Evolutionary conservation across 2,797 vertebrate species (phyloP), one percentile per base, ranked within the genome.

Genomic region (Ceyx erithaca): DNA sequence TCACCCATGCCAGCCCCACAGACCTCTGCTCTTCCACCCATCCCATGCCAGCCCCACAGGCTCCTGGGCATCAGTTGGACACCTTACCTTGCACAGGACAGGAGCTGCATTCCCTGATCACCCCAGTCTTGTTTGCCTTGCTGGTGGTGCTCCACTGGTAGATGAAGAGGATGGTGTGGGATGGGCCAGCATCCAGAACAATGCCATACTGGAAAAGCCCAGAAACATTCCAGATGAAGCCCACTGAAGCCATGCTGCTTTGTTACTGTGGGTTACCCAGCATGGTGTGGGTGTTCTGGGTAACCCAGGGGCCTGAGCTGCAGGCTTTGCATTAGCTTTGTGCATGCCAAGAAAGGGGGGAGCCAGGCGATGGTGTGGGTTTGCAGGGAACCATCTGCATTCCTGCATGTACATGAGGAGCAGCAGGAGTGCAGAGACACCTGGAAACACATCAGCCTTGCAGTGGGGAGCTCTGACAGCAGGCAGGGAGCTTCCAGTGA

Each of bases 21-120:
- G 72, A 33, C 4, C 41, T 37, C 35, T 37, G 35, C 35, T 37
- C 35, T 37, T 37, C 35, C 11, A 37, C 57, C 48, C 51, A 58
- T 62, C 55, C 70, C 31, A 86, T 37, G 3, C 37, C 37, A 37
- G 28, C 62, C 51, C 25, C 70, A 55, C 17, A 76, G 72, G n/a
- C 4, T 37, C 43, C 2, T 1, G 0, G 80, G 57, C 15, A 12
- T 13, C 19, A 69, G 55, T 9, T 1, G 0, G 79, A 26, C 68
- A 40, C 51, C 80, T 93, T 91, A 96, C 96, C 96, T 95, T 73
- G 90, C 33, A 92, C 58, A 10, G 54, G 58, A 58, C 96, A 96
- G 64, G 93, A 82, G 4, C 90, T 92, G 4, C 58, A 88, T 51
- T 93, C 96, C 17, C 30, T 85, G 91, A 96, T 94, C 78, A 96